A percentile compares a stretch with the other conserved stretches of the same genome.
These are phyloP conservation scores for Anhinga anhinga DNA, from an alignment of 2,113 vertebrate species.

Conservation along the genomic window DNA sequence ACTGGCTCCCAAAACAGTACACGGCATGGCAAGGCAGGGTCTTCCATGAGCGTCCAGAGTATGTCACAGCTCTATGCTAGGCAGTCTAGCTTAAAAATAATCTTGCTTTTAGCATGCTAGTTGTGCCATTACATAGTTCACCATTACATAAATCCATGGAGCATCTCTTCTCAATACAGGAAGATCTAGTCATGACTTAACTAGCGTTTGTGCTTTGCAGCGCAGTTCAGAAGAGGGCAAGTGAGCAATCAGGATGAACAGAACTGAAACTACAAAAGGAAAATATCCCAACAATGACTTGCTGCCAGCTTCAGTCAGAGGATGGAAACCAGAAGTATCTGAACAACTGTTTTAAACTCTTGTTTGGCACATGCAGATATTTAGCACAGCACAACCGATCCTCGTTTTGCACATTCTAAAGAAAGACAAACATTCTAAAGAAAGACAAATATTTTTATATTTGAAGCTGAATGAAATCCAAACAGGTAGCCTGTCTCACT, in stretches of 20 bases:
- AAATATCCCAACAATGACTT: not conserved
- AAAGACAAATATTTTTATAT: not conserved
- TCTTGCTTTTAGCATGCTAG: not conserved
- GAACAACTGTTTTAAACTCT: not conserved
- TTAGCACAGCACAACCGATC: not conserved
- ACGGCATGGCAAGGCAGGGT: not conserved
- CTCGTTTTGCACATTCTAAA: not conserved
- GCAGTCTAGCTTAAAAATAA: not conserved
- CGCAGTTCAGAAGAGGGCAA: not conserved
- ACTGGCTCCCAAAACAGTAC: not conserved
- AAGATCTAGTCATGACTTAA: not conserved
- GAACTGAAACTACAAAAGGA: not conserved
- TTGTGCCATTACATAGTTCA: not conserved
- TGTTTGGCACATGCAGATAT: not conserved
- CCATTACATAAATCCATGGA: not conserved
- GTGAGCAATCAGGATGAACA: not conserved
- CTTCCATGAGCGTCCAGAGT: not conserved
- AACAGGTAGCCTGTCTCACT: not conserved
- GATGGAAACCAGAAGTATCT: not conserved
- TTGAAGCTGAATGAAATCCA: not conserved
- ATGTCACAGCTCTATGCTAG: not conserved
- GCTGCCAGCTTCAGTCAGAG: not conserved
- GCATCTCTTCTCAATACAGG: not conserved
- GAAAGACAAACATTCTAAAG: not conserved
- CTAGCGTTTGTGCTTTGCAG: not conserved